Base-by-base conservation (phyloP, 2,888 invertebrate species). In the Pecten maximus region DNA sequence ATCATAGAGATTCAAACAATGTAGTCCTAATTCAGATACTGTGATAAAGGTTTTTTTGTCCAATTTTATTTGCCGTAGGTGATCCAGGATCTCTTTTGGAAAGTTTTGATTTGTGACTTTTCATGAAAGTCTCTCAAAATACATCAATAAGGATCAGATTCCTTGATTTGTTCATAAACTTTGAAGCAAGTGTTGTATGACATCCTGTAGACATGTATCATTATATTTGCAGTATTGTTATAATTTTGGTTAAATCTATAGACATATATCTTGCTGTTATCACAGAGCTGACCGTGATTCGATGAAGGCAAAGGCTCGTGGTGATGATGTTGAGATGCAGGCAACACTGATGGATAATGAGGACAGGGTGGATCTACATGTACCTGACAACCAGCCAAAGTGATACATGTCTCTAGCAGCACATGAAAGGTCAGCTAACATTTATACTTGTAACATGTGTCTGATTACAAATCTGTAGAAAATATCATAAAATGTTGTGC, bases 251-350 rank as follows among this genome's bases (percentile, higher is more conserved):
- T 28, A n/a, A n/a, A n/a, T n/a, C n/a, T n/a, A n/a, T n/a, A n/a
- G n/a, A 87, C 87, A 6, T 44, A 12, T 12, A 10, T 12, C 74
- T 28, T 10, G 8, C 28, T 28, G 4, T 28, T 74, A 15, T 74
- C 35, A 28, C 91, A 95, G 95, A 91, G 95, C 94, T 86, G 93
- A 94, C 88, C 88, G 94, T 87, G 93, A 94, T 86, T 93, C 94
- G 40, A 95, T 95, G 95, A 89, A 93, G 87, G 92, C 92, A 89
- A 94, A 92, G 6, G 89, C 91, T 40, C 60, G 90, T 10, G 89
- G 87, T 87, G 93, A 94, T 54, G 94, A 94, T 90, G 92, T 93
- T 0, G 95, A 95, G 89, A 93, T 95, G 93, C 93, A 93, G 54
- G 92, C 94, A 50, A 93, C 94, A 28, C 91, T 95, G 40, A 93